Evolutionary conservation across 23 tunicate genomes (phyloP).

Genomic region (Styela plicata): DNA sequence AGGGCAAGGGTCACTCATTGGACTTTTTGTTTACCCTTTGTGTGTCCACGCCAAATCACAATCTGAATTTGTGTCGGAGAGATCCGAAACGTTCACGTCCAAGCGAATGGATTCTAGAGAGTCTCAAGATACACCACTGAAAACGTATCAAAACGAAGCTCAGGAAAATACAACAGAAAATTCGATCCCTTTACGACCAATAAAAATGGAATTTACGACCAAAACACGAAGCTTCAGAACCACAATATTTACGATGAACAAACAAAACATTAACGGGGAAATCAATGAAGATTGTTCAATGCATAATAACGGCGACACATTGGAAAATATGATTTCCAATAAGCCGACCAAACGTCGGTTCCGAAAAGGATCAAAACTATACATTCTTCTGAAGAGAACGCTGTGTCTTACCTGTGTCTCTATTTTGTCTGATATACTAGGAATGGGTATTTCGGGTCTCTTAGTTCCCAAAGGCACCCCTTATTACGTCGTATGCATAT

Average conservation of each 20-base stretch:
- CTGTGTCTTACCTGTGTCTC: slow-evolving; percentile 11
- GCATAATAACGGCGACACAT: not conserved
- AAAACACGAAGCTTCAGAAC: not conserved
- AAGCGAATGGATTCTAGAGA: not conserved
- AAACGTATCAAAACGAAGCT: not conserved
- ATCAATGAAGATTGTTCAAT: not conserved
- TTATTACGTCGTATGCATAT: not conserved
- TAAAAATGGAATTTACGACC: not conserved
- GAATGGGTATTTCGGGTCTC: slow-evolving; percentile 5
- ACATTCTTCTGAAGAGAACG: not conserved
- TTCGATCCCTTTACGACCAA: not conserved
- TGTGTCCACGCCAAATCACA: slow-evolving; percentile 10
- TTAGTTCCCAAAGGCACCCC: not conserved
- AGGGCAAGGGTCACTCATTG: slow-evolving; percentile 2
- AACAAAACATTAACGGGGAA: not conserved
- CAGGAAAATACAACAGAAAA: not conserved
- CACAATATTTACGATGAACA: not conserved
- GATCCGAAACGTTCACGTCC: not conserved
- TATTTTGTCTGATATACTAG: slow-evolving; percentile 9
- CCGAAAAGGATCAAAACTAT: not conserved
- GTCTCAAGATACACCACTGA: not conserved
- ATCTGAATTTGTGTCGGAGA: not conserved
- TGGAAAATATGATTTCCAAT: not conserved
- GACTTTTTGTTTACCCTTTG: slow-evolving; percentile 18
- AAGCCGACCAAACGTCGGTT: not conserved